phyloP scores from a whole-genome alignment of 2,888 invertebrate genomes.

The Apeira syringaria region DNA sequence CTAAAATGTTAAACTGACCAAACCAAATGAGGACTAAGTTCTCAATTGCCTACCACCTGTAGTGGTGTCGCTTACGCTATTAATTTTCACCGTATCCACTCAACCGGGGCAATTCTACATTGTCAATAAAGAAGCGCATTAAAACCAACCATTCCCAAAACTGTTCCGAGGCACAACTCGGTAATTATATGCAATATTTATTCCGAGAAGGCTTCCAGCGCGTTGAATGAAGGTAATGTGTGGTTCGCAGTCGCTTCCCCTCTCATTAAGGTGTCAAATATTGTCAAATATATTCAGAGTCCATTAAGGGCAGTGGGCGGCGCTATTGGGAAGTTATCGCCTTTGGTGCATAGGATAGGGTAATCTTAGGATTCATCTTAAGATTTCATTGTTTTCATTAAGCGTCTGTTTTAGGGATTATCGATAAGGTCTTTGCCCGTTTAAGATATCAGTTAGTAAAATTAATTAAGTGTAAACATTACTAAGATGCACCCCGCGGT shows the following conservation, averaged over 20 bases:
- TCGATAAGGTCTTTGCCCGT: no score
- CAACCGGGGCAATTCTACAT: not conserved
- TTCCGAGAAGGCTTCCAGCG: conserved; percentile 20
- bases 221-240: conserved; percentile 34
- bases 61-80: not conserved
- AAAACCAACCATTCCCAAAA: conserved; percentile 7
- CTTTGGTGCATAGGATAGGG: conserved; percentile 28
- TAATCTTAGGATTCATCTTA: conserved; percentile 29
- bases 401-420: no score
- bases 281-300: conserved; percentile 66
- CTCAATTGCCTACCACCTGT: not conserved
- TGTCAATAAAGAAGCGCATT: not conserved
- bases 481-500: no score
- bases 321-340: conserved; percentile 52
- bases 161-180: conserved; percentile 1
- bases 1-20: not conserved
- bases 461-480: no score
- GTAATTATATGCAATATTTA: conserved; percentile 16
- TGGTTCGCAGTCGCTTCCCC: conserved; percentile 35
- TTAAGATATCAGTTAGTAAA: no score
- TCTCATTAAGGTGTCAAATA: conserved; percentile 71
- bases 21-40: not conserved
- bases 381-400: conserved; percentile 9
- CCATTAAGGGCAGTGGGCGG: conserved; percentile 70
- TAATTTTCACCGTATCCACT: not conserved